Evolutionary conservation across 2,888 invertebrate species (phyloP), one percentile per base, ranked within the genome.

Genomic region (Leucophora obtusa): DNA sequence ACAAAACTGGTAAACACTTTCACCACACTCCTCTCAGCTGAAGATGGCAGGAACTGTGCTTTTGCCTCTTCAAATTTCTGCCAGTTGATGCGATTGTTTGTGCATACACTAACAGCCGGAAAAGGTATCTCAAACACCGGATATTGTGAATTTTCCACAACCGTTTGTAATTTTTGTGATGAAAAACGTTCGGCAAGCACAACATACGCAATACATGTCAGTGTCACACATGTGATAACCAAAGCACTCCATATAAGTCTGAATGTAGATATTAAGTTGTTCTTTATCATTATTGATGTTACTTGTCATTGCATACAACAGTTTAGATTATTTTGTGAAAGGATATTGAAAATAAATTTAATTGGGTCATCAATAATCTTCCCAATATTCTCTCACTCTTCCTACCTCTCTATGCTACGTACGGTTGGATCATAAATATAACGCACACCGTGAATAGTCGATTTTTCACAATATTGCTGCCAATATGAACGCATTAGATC

Each of bases 1-100:
- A 89, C 83, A 8, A 90, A 83, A 4, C 72, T 79, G 2, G 63
- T 83, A 47, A 90, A 90, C 1, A 83, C 71, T 1, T 84, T 76
- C 0, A 83, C 53, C 0, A 85, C 56, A n/a, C 84, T 82, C 8
- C 83, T 77, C 4, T 85, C 84, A 0, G 87, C 82, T 58, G 88
- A 85, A 0, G 56, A 56, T 0, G 88, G 87, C 15, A 90, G 79
- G 73, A 89, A 89, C 72, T 82, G 9, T 3, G 71, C 10, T 71
- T 86, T 86, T 15, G 89, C 89, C 14, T 83, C 83, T 2, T 86
- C 84, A 60, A 89, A 75, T 54, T 84, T 87, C 33, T 76, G 79
- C 90, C 89, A 90, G 73, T 90, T 87, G 15, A 90, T 82, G 59
- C 90, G 89, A 83, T 89, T 88, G 28, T 86, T 83, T 51, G 87